These are phyloP conservation scores for Epinotia brunnichana DNA, from an alignment of 2,888 invertebrate species.

Conservation along the genomic window DNA sequence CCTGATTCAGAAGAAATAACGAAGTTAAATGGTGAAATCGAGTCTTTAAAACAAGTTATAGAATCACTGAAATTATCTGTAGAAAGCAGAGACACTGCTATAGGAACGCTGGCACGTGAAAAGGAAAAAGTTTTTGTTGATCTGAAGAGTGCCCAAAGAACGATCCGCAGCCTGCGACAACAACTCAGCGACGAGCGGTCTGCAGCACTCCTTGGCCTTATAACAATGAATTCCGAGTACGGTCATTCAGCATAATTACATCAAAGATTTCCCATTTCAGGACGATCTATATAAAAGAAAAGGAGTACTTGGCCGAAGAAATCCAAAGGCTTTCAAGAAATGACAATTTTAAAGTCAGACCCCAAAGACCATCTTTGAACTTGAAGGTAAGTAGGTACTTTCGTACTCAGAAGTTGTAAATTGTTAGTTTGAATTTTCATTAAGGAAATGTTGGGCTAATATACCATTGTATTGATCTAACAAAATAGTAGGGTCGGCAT, in stretches of 20 bases:
- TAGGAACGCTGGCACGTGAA: conserved; percentile 76
- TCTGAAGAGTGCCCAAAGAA: conserved; percentile 57
- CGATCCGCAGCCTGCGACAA: not conserved
- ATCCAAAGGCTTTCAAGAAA: not conserved
- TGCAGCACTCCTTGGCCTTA: not conserved
- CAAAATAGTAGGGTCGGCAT: too few relatives aligned
- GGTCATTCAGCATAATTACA: not conserved
- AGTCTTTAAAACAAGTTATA: conserved; percentile 71
- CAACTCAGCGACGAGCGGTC: not conserved
- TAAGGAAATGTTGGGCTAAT: too few relatives aligned
- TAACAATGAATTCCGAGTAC: not conserved
- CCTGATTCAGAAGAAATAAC: conserved; percentile 23
- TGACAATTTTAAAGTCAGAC: not conserved
- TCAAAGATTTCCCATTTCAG: conserved; percentile 45
- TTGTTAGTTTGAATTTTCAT: too few relatives aligned
- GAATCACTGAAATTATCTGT: conserved; percentile 71
- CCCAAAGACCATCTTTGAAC: conserved; percentile 1
- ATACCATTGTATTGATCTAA: too few relatives aligned
- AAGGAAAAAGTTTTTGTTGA: conserved; percentile 79
- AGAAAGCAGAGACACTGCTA: conserved; percentile 73
- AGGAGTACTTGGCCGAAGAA: not conserved
- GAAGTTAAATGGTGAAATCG: conserved; percentile 67
- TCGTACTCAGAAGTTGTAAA: not conserved
- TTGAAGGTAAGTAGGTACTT: too few relatives aligned
- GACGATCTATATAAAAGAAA: conserved; percentile 73